A percentile compares a stretch with the other conserved stretches of the same genome.
Conservation (phyloP, 37 sponge, comb jelly and placozoan species). For the Bolinopsis microptera region DNA sequence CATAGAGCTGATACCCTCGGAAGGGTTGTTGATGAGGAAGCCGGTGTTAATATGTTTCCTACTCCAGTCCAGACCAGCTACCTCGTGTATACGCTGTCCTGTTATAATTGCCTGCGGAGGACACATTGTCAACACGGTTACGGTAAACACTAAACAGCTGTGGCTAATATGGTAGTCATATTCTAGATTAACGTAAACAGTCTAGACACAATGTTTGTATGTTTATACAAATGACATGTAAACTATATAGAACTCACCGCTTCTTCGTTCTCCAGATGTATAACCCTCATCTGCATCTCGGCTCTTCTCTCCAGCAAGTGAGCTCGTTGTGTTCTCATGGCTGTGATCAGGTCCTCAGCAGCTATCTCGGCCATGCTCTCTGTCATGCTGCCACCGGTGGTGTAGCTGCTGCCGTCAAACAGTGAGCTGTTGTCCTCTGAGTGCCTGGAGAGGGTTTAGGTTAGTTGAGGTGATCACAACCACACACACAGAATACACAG, state of each 20-base stretch:
- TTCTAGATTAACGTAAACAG: no score
- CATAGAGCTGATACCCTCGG: constrained; percentile 33
- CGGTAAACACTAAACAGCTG: no score
- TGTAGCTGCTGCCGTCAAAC: constrained; percentile 57
- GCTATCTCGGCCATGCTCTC: constrained; percentile 46
- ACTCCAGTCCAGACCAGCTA: background rate
- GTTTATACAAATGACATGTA: no score
- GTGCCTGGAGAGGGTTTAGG: background rate
- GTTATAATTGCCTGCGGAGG: constrained; percentile 22
- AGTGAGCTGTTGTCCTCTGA: constrained; percentile 58
- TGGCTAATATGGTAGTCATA: no score
- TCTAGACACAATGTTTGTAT: no score
- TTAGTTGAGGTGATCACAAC: background rate
- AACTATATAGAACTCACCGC: no score
- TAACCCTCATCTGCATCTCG: constrained; percentile 57
- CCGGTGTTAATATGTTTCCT: constrained; percentile 40
- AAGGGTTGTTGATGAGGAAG: constrained; percentile 5
- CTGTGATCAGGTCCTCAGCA: constrained; percentile 25
- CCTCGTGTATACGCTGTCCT: background rate
- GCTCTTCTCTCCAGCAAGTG: constrained; percentile 27
- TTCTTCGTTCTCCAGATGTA: background rate
- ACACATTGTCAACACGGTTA: no score
- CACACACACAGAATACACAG: background rate
- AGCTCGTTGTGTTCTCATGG: constrained; percentile 4
- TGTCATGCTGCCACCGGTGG: constrained; percentile 38